Base-by-base conservation (phyloP, 2,888 invertebrate species). In the Germaria angustata region DNA sequence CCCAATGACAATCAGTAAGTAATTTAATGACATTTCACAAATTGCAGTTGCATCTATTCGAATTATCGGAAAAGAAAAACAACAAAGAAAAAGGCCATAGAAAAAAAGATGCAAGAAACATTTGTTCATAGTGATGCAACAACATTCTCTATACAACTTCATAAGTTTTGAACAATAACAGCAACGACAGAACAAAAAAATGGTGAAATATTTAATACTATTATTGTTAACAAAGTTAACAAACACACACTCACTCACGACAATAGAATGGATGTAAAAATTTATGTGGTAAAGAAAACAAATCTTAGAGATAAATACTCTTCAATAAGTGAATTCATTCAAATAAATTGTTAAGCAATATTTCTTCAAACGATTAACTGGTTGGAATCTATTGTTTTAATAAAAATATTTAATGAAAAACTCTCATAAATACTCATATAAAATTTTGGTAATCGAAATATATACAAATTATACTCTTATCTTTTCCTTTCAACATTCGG, bases 11-110 rank as follows among this genome's bases (percentile, higher is more conserved):
- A 69, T 63, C 49, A 55, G n/a, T n/a, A 55, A 57, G 68, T 65
- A 69, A 78, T 73, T 73, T 57, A 73, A 81, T 78, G 81, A 81
- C 81, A 81, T 69, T 78, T 78, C 39, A 69, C 78, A 81, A 81
- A 81, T 81, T 81, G 78, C 81, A 46, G 11, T 76, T 53, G 55
- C 44, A 81, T 68, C 55, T 28, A 22, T 22, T 39, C 49, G 65
- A 78, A 78, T 63, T 46, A 80, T 34, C 44, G 20, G 6, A 53
- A 69, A 32, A 59, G 6, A 59, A 68, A 7, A 57, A 17, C 32
- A 57, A 57, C 7, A 28, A 51, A 41, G 22, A 3, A 51, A 13
- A 61, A 41, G 49, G 13, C 15, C 28, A 53, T 17, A 41, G 22
- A n/a, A 46, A n/a, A 2, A 20, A 15, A 61, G n/a, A 53, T 32